phyloP scores from a whole-genome alignment of 2,888 invertebrate species.

The Arenicola marina region DNA sequence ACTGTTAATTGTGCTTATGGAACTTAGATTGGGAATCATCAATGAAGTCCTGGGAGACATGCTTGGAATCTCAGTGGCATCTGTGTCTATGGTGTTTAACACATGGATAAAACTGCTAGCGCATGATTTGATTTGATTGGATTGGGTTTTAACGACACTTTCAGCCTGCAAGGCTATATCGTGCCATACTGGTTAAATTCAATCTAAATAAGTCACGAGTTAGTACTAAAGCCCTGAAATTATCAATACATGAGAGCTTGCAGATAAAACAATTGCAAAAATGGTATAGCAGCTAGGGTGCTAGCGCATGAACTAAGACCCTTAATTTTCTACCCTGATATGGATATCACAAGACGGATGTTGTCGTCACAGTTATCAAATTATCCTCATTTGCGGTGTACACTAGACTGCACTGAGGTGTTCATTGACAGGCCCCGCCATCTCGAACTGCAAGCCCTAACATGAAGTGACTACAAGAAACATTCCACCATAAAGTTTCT shows the following conservation, averaged over 20 bases:
- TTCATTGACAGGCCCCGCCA: constrained; percentile 33
- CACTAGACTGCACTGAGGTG: constrained; percentile 22
- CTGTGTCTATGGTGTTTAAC: constrained; percentile 4
- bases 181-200: too few relatives aligned
- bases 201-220: too few relatives aligned
- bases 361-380: constrained; percentile 8
- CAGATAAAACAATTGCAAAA: too few relatives aligned
- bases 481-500: constrained; percentile 35
- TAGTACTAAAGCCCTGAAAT: too few relatives aligned
- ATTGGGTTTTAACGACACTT: too few relatives aligned
- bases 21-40: constrained; percentile 10
- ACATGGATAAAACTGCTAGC: constrained; percentile 7
- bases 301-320: constrained; percentile 4
- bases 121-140: too few relatives aligned
- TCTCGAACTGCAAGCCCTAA: constrained; percentile 22
- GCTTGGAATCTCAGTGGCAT: neutral
- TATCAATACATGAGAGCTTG: too few relatives aligned
- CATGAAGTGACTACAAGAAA: constrained; percentile 36
- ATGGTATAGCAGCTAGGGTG: too few relatives aligned
- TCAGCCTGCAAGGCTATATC: too few relatives aligned
- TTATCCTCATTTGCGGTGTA: constrained; percentile 11
- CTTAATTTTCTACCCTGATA: constrained; percentile 6
- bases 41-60: constrained; percentile 5
- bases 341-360: neutral
- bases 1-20: constrained; percentile 16